Percentiles rank a stretch among this genome's conserved stretches.
Evolutionary conservation across 1,140 invertebrate genomes (phyloP).

Genomic region (Andricus grossulariae): DNA sequence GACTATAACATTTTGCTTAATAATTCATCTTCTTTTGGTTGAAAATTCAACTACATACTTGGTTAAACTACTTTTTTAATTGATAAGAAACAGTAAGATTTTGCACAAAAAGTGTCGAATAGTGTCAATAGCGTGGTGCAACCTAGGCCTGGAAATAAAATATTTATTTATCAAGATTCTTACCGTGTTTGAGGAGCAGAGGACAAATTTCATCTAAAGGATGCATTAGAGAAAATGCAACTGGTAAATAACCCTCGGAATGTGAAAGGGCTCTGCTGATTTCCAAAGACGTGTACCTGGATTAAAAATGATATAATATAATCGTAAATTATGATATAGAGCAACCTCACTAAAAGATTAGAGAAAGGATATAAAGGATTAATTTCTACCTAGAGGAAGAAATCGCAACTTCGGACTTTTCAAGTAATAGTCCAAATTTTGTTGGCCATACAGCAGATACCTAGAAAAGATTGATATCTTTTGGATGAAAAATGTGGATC

Average conservation of each 20-base stretch:
- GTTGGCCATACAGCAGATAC: slow-evolving; percentile 83
- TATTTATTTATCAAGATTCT: slow-evolving; percentile 40
- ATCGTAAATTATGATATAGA: neutral
- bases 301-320: slow-evolving; percentile 36
- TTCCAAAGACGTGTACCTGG: slow-evolving; percentile 61
- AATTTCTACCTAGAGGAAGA: slow-evolving; percentile 55
- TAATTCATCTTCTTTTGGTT: no score
- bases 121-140: no score
- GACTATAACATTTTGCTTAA: no score
- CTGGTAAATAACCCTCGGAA: slow-evolving; percentile 60
- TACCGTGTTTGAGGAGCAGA: slow-evolving; percentile 84
- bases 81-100: no score
- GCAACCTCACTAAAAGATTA: neutral
- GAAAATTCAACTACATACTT: no score
- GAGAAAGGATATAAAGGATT: slow-evolving; percentile 16
- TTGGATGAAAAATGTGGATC: no score
- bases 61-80: no score
- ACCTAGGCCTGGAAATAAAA: neutral
- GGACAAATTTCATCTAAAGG: slow-evolving; percentile 93
- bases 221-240: slow-evolving; percentile 87
- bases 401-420: slow-evolving; percentile 75
- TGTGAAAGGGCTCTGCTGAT: slow-evolving; percentile 59
- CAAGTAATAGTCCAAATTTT: slow-evolving; percentile 86
- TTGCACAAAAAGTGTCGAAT: no score
- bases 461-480: slow-evolving; percentile 52